phyloP scores from a whole-genome alignment of 2,888 invertebrate genomes.

The Myopa tessellatipennis region DNA sequence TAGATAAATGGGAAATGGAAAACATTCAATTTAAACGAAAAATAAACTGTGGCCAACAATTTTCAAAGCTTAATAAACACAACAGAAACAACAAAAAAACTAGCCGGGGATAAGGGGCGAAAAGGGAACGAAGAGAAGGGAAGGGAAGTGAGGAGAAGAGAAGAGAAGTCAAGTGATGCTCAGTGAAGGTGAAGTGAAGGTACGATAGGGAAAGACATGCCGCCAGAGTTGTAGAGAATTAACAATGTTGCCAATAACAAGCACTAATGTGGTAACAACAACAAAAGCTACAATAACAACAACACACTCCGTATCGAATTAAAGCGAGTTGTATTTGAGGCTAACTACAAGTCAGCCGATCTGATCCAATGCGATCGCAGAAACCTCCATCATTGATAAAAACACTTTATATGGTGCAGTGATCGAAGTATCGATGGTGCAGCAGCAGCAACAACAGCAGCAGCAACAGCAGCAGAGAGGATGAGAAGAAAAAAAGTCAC shows the following conservation, averaged over 20 bases:
- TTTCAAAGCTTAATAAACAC: too few species aligned
- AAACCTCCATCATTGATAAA: slow-evolving; percentile 13
- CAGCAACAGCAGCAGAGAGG: slow-evolving; percentile 2
- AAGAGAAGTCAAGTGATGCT: too few species aligned
- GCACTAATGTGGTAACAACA: slow-evolving; percentile 43
- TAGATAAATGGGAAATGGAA: too few species aligned
- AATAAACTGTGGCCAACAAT: too few species aligned
- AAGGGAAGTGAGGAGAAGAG: too few species aligned
- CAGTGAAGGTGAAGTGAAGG: too few species aligned
- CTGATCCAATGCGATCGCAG: background rate
- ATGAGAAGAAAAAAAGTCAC: slow-evolving; percentile 20
- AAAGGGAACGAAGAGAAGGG: too few species aligned
- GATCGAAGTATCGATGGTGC: background rate
- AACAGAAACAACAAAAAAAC: too few species aligned
- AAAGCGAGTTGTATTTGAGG: slow-evolving; percentile 5
- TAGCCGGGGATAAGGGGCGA: too few species aligned
- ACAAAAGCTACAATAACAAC: slow-evolving; percentile 34
- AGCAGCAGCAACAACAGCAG: background rate
- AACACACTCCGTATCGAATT: slow-evolving; percentile 37
- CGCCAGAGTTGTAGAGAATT: slow-evolving; percentile 47
- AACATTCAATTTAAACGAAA: too few species aligned
- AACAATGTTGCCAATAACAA: slow-evolving; percentile 50
- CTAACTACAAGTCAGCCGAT: background rate
- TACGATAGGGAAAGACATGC: too few species aligned
- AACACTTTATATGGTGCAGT: slow-evolving; percentile 7